Conservation (phyloP, 2,113 vertebrate genomes). For the Bos taurus region ARS-UCD2.0 NC_037333.1:8287001-8287500, state of each 20-base stretch:
- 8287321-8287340: not conserved
- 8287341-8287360: not conserved
- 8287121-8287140: no score
- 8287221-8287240: not conserved
- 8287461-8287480: not conserved
- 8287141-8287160: no score
- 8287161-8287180: no score
- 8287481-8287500: not conserved
- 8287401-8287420: not conserved
- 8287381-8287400: not conserved
- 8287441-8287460: not conserved
- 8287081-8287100: no score
- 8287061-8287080: no score
- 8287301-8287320: not conserved
- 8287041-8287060: rapidly evolving
- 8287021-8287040: no score
- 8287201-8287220: no score
- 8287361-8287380: not conserved
- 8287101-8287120: no score
- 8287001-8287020: no score
- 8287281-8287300: not conserved
- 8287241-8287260: not conserved
- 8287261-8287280: not conserved
- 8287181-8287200: no score
- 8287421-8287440: not conserved